Evolutionary conservation across 1,140 invertebrate genomes (phyloP).

Genomic region (Cyrtorhinus lividipennis): DNA sequence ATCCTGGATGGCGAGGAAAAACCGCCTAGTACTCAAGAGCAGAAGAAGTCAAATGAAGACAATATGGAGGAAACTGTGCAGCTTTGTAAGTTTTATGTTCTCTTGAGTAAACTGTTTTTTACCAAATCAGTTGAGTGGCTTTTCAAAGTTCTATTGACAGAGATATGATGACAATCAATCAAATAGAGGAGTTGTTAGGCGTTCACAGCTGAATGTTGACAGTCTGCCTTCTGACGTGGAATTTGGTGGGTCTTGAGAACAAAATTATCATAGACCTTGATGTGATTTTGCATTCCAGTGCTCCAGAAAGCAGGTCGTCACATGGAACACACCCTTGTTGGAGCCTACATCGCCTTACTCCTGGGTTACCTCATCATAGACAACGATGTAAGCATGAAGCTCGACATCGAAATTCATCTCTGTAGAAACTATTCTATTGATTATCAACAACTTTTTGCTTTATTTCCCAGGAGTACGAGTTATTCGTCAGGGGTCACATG

Average conservation of each 20-base stretch:
- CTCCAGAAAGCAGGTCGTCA: constrained; percentile 90
- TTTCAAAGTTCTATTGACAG: too few relatives aligned
- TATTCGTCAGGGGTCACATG: constrained; percentile 54
- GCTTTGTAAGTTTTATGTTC: constrained; percentile 58
- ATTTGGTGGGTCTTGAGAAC: too few relatives aligned
- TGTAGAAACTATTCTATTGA: too few relatives aligned
- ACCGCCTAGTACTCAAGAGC: constrained; percentile 36
- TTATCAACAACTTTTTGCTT: constrained; percentile 3
- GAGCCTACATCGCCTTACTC: constrained; percentile 83
- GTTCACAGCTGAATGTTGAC: too few relatives aligned
- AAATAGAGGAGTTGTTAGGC: too few relatives aligned
- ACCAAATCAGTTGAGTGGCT: not conserved
- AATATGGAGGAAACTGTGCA: constrained; percentile 81
- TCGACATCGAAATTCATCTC: too few relatives aligned
- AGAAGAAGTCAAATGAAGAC: constrained; percentile 57
- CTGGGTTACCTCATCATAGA: constrained; percentile 84
- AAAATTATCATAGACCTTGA: too few relatives aligned
- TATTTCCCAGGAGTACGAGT: constrained; percentile 46
- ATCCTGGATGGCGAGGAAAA: constrained; percentile 61
- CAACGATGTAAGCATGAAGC: constrained; percentile 49
- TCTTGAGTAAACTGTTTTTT: constrained; percentile 3
- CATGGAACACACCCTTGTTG: constrained; percentile 96
- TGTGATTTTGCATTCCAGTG: constrained; percentile 52
- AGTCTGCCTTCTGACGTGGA: too few relatives aligned
- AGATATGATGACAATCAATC: too few relatives aligned